Conservation (phyloP, 2,797 vertebrate genomes). For the Rhinichthys osculus region DNA sequence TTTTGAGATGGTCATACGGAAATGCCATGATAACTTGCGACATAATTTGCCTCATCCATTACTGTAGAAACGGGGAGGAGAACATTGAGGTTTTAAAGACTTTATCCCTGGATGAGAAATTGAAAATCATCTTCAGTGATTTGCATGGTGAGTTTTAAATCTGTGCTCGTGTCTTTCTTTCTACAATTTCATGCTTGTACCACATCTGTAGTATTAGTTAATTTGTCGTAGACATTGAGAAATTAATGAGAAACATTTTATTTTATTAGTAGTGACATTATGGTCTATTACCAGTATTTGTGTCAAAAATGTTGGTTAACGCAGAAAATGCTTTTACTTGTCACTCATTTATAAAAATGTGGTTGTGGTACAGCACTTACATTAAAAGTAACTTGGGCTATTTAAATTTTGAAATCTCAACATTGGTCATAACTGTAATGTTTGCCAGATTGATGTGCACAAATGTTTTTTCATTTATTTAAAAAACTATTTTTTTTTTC, state of each 20-base stretch:
- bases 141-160: conserved; percentile 81
- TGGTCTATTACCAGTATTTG: neutral
- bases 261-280: neutral
- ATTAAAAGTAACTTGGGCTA: neutral
- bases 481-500: no score
- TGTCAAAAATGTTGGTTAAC: neutral
- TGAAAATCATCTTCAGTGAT: conserved; percentile 79
- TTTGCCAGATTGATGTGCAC: neutral
- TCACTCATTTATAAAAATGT: neutral
- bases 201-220: neutral
- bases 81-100: conserved; percentile 64
- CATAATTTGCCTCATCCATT: neutral
- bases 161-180: neutral
- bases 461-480: neutral
- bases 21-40: neutral
- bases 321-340: neutral
- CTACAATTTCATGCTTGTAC: neutral
- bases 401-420: neutral
- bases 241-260: neutral
- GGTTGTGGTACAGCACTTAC: neutral
- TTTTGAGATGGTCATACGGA: conserved; percentile 18
- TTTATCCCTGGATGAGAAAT: conserved; percentile 72
- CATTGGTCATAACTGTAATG: neutral
- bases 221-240: neutral
- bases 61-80: conserved; percentile 78